Base-by-base conservation (phyloP, 2,888 invertebrate species). In the Drosophila mimica region DNA sequence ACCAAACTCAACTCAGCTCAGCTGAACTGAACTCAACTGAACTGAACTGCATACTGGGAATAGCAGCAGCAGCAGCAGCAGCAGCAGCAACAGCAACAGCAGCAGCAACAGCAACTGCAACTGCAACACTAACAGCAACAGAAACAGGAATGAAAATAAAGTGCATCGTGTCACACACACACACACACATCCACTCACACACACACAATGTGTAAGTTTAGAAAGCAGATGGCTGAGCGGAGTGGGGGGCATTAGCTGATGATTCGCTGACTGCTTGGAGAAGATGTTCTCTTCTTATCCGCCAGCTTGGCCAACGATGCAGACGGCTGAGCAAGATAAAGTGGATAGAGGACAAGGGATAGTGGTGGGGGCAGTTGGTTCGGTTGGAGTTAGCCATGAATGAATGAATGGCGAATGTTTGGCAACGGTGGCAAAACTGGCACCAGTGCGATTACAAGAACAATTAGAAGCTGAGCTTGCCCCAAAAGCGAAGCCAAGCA, bases 391-490 rank as follows among this genome's bases (percentile, higher is more conserved):
- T 72, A 63, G 74, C 72, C 74, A 79, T 72, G 83, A 85, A 79
- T 65, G 74, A 69, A 70, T 74, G 20, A 70, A 76, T 73, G 79
- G 76, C 70, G 82, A 72, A 74, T 79, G 46, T 72, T 77, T 80
- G 77, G 82, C 67, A 70, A 88, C 73, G 79, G 53, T 67, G 74
- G 69, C 79, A 69, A 71, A 80, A 74, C 71, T 69, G 60, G 67
- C 75, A 71, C 65, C 69, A 69, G 64, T 53, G 68, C 73, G 89
- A 86, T 86, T 88, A 88, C 89, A 87, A 84, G 82, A 84, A 87
- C 88, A 87, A 87, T 89, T 89, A 84, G 83, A 58, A 63, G 65
- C 70, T 34, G 61, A 68, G 52, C 54, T 46, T 46, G 46, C 46
- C 15, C 46, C 46, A 46, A 33, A 17, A 57, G 51, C 59, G 64